Conservation (phyloP, 2,113 vertebrate genomes). For the Talpa occidentalis region DNA sequence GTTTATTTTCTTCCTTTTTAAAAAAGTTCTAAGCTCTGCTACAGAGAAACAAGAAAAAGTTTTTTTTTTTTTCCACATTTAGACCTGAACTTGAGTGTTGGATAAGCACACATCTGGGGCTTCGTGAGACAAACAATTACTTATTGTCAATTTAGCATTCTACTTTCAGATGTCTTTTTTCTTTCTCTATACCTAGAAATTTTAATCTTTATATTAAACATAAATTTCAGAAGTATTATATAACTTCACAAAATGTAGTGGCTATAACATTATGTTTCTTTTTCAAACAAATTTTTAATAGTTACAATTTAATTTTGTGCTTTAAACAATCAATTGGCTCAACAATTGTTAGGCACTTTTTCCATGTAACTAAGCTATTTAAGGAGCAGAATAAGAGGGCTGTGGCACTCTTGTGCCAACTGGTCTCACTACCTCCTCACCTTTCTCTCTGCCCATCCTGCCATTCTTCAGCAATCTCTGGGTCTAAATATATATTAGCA, state of each 20-base stretch:
- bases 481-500: conserved; percentile 10
- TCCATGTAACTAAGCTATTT: background rate
- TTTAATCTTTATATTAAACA: background rate
- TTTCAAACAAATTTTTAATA: background rate
- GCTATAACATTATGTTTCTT: background rate
- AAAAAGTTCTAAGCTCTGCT: background rate
- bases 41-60: background rate
- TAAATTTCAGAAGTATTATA: background rate
- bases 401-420: background rate
- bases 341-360: background rate
- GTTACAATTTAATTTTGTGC: background rate
- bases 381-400: background rate
- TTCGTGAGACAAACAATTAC: background rate
- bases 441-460: background rate
- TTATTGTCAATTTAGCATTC: background rate
- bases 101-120: background rate
- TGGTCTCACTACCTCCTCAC: background rate
- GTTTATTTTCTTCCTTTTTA: background rate
- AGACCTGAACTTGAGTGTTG: background rate
- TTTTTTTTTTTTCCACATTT: background rate
- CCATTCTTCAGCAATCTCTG: background rate
- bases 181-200: background rate
- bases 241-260: background rate
- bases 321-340: background rate
- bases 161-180: background rate